Evolutionary conservation across 1,140 invertebrate species (phyloP).

Genomic region (Drosophila sp.): DNA sequence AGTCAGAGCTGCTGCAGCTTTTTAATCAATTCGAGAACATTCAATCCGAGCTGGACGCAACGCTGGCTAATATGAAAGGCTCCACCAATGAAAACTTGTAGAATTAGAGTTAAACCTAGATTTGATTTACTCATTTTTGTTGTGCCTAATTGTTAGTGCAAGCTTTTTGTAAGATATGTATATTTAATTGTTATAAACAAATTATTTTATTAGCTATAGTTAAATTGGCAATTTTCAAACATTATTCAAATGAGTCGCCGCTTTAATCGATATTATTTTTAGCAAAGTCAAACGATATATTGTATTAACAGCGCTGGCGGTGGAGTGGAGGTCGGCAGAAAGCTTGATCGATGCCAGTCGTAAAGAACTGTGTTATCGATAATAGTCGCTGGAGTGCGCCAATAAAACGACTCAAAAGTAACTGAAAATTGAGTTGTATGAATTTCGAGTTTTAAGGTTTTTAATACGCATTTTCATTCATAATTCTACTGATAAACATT

Average conservation of each 20-base stretch:
- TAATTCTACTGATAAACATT: slow-evolving; percentile 81
- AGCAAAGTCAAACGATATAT: not conserved
- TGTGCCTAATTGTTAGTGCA: slow-evolving; percentile 19
- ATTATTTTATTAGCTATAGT: slow-evolving; percentile 4
- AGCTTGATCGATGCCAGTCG: not conserved
- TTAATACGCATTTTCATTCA: slow-evolving; percentile 48
- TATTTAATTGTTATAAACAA: slow-evolving; percentile 31
- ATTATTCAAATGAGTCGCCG: slow-evolving; percentile 2
- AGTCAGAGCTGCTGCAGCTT: slow-evolving; percentile 74
- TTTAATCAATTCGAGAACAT: slow-evolving; percentile 83
- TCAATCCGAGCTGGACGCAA: slow-evolving; percentile 77
- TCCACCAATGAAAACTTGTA: not conserved
- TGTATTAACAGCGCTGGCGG: not conserved
- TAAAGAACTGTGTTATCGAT: not conserved
- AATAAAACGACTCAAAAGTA: slow-evolving; percentile 9
- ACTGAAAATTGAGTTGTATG: not conserved
- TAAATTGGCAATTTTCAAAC: not conserved
- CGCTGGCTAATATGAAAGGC: slow-evolving; percentile 64
- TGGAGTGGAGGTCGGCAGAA: not conserved
- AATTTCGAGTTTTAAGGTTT: slow-evolving; percentile 17
- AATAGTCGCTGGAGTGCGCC: not conserved
- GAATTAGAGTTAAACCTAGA: not conserved
- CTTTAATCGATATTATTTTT: not conserved
- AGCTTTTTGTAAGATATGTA: slow-evolving; percentile 27
- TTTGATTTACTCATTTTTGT: slow-evolving; percentile 20